phyloP scores from a whole-genome alignment of 2,797 vertebrate genomes.

The Sebastolobus altivelis region DNA sequence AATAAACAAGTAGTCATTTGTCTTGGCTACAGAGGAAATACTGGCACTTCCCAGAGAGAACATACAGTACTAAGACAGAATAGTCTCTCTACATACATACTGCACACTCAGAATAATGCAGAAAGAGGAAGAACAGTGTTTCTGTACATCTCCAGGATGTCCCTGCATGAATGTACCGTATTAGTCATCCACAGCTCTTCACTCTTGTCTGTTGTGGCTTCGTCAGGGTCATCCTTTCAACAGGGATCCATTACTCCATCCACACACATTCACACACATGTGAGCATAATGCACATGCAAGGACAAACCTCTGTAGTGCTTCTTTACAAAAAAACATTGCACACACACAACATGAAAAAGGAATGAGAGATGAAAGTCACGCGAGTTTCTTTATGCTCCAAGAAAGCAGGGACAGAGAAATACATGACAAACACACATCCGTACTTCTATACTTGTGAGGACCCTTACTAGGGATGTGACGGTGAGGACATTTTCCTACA shows the following conservation, averaged over 20 bases:
- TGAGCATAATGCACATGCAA: not conserved
- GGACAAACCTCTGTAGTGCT: not conserved
- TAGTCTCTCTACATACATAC: not conserved
- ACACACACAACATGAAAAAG: constrained; percentile 4
- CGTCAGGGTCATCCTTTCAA: constrained; percentile 51
- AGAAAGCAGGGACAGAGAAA: not conserved
- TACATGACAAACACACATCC: not conserved
- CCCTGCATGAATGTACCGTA: constrained; percentile 1
- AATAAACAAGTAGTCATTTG: constrained; percentile 21
- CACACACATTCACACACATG: constrained; percentile 16
- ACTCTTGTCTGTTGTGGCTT: constrained; percentile 7
- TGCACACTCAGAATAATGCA: not conserved
- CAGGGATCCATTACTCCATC: constrained; percentile 16
- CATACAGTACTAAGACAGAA: not conserved
- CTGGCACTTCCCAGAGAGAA: constrained; percentile 5
- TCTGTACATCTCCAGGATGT: constrained; percentile 22
- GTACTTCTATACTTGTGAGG: not conserved
- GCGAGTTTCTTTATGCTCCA: not conserved
- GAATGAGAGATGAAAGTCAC: not conserved
- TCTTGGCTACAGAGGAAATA: constrained; percentile 6
- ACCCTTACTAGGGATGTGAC: too few relatives aligned
- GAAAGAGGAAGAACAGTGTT: not conserved
- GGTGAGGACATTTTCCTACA: too few relatives aligned
- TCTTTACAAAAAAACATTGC: not conserved
- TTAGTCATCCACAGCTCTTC: constrained; percentile 20